Evolutionary conservation across 2,888 invertebrate species (phyloP).

Genomic region (Drosophila barbarae): DNA sequence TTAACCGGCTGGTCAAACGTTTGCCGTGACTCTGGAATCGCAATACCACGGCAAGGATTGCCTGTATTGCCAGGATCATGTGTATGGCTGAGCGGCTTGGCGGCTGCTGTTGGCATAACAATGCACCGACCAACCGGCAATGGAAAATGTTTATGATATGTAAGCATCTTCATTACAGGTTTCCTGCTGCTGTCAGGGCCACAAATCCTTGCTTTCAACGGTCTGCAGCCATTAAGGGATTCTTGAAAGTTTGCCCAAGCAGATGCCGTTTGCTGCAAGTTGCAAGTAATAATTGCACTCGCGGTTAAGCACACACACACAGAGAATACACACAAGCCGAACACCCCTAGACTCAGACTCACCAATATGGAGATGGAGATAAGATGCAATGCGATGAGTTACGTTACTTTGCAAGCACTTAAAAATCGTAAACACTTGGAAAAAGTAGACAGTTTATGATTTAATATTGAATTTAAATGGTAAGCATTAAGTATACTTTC

Average conservation of each 20-base stretch:
- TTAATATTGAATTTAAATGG: not conserved
- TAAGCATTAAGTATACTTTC: too few relatives aligned
- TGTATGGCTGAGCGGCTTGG: constrained; percentile 1
- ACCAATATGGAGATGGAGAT: constrained; percentile 12
- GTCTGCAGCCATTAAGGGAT: constrained; percentile 28
- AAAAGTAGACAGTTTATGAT: not conserved
- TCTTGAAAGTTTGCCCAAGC: constrained; percentile 37
- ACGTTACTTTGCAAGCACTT: constrained; percentile 50
- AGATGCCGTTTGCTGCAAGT: constrained; percentile 55
- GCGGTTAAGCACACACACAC: constrained; percentile 43
- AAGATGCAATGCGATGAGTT: constrained; percentile 25
- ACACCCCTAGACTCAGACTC: constrained; percentile 1
- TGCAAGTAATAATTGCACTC: constrained; percentile 62
- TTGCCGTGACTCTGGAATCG: constrained; percentile 13
- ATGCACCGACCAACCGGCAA: constrained; percentile 6
- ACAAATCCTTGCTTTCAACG: constrained; percentile 18
- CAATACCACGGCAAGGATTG: constrained; percentile 6
- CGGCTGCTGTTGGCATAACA: constrained; percentile 24
- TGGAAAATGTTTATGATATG: constrained; percentile 33
- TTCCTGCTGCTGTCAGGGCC: constrained; percentile 22
- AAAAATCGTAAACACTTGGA: constrained; percentile 19
- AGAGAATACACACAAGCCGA: not conserved
- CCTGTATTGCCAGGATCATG: constrained; percentile 9
- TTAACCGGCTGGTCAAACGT: constrained; percentile 35
- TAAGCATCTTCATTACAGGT: constrained; percentile 32